phyloP scores from a whole-genome alignment of 2,797 vertebrate genomes.

The Ptychadena robeensis region DNA sequence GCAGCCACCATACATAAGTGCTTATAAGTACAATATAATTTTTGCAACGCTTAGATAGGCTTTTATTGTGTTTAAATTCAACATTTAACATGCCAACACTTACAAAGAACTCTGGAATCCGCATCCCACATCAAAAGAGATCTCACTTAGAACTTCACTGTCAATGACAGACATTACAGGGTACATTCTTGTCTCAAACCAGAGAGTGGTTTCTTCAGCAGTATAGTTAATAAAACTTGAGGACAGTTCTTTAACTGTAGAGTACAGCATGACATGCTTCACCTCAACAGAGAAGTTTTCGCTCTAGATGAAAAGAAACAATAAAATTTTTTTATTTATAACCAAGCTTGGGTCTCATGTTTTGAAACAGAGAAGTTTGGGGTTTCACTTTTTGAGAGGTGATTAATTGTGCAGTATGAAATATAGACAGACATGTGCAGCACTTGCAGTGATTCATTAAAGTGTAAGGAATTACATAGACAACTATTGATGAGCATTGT shows the following conservation, averaged over 20 bases:
- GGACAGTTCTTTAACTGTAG: slow-evolving; percentile 34
- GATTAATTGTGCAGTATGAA: neutral
- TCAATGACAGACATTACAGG: slow-evolving; percentile 47
- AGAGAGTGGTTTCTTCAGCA: slow-evolving; percentile 2
- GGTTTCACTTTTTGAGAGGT: neutral
- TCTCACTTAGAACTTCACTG: slow-evolving; percentile 31
- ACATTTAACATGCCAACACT: slow-evolving; percentile 15
- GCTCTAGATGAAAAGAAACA: neutral
- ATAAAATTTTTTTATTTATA: neutral
- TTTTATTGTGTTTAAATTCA: neutral
- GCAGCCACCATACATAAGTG: too few relatives aligned
- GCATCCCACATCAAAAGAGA: slow-evolving; percentile 60
- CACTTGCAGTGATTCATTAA: neutral
- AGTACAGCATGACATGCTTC: slow-evolving; percentile 45
- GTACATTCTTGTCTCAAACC: slow-evolving; percentile 53
- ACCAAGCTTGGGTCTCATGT: neutral
- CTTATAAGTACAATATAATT: too few relatives aligned
- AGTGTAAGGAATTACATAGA: neutral
- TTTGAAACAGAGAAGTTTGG: neutral
- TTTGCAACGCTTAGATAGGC: too few relatives aligned
- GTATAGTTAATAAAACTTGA: neutral
- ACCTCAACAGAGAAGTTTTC: slow-evolving; percentile 20
- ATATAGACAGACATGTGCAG: neutral
- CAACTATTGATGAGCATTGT: neutral
- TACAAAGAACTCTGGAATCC: slow-evolving; percentile 62